These are phyloP conservation scores for Adoxophyes honmai DNA, from an alignment of 1,140 invertebrate species.

Conservation along the genomic window DNA sequence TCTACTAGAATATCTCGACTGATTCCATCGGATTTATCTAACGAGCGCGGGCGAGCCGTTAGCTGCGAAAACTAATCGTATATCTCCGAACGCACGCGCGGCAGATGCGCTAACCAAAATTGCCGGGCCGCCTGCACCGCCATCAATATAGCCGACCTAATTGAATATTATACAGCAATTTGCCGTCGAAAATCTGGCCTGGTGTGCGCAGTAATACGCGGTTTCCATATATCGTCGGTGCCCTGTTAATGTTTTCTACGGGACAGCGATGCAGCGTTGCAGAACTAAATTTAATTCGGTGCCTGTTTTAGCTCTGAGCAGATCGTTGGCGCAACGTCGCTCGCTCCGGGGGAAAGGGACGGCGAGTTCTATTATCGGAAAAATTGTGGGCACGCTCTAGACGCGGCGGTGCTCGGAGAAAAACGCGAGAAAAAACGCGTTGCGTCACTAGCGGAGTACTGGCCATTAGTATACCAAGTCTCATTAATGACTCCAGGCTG, in stretches of 20 bases:
- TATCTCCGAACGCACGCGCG: slow-evolving; percentile 51
- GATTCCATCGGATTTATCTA: slow-evolving; percentile 21
- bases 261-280: slow-evolving; percentile 67
- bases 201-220: slow-evolving; percentile 46
- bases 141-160: slow-evolving; percentile 71
- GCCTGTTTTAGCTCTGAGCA: slow-evolving; percentile 59
- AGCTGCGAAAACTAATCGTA: slow-evolving; percentile 66
- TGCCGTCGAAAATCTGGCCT: slow-evolving; percentile 71
- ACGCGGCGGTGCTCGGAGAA: too few species aligned
- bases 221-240: slow-evolving; percentile 63
- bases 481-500: too few species aligned
- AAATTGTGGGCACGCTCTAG: slow-evolving; percentile 36
- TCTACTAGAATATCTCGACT: slow-evolving; percentile 28
- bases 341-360: slow-evolving; percentile 41
- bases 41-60: neutral
- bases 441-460: too few species aligned
- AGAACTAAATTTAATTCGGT: slow-evolving; percentile 69
- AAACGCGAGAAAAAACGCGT: too few species aligned
- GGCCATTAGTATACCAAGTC: too few species aligned
- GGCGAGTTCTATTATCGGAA: slow-evolving; percentile 67
- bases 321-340: slow-evolving; percentile 64
- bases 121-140: slow-evolving; percentile 46
- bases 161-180: slow-evolving; percentile 75
- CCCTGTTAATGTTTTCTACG: slow-evolving; percentile 68
- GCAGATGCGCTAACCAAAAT: slow-evolving; percentile 70